Base-by-base conservation (phyloP, 2,113 vertebrate genomes). In the Cheilinus undulatus region DNA sequence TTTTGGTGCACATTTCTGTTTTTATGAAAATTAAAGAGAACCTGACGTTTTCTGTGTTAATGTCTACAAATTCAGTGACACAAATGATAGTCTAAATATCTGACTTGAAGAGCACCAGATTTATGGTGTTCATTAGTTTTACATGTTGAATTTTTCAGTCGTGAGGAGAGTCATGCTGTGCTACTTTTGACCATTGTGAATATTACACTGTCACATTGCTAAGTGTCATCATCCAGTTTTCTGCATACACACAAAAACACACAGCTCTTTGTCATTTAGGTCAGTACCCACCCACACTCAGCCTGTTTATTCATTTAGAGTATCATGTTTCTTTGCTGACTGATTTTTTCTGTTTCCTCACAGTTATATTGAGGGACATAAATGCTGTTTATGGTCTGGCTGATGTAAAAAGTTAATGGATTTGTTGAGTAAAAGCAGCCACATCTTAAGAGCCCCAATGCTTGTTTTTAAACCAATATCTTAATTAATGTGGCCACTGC, bases 171-270 rank as follows among this genome's bases (percentile, higher is more conserved):
- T 38, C 48, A 13, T 40, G 43, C 64, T 78, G 49, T 51, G 71
- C 77, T 20, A 80, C 73, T 73, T 58, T 63, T 46, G 81, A 76
- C 66, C 67, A 69, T 40, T 69, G 56, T 53, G 49, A 58, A 45
- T 85, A 76, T 91, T 91, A 72, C 91, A 36, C 73, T 27, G 71
- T 85, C 78, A 81, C 69, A 40, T 73, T 69, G 80, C 62, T 85
- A 40, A 38, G 76, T 90, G 91, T 92, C 90, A 82, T 90, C 90
- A 91, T 88, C 80, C 62, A 13, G 3, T 64, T 82, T n/a, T n/a
- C n/a, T 57, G 85, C 43, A 61, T 0, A 58, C 86, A 89, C 89
- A 90, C 75, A 87, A 84, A 74, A 80, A 64, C 74, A 69, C 8
- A 34, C 68, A 67, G 48, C 59, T 70, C 42, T 60, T 67, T 76